Conservation (phyloP, 2,888 invertebrate species). For the Frankliniella fusca region DNA sequence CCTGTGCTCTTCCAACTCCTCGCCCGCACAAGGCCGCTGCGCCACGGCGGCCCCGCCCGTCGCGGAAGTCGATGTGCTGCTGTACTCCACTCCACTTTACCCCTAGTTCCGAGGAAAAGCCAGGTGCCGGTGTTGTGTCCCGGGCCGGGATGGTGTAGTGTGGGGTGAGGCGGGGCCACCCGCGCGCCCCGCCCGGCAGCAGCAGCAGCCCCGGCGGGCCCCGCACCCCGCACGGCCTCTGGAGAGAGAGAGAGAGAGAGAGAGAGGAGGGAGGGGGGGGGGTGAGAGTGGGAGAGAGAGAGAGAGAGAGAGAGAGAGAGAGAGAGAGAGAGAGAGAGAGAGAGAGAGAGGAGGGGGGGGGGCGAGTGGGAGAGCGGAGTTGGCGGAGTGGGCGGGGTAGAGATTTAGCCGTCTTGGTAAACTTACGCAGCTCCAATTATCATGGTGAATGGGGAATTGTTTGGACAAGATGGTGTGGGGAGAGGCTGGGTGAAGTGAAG, state of each 20-base stretch:
- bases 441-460: slow-evolving; percentile 20
- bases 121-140: not conserved
- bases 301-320: no score
- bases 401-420: slow-evolving; percentile 24
- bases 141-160: not conserved
- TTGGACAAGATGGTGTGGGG: not conserved
- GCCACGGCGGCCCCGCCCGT: not conserved
- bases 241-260: no score
- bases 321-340: no score
- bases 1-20: not conserved
- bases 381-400: not conserved
- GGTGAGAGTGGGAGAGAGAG: not conserved
- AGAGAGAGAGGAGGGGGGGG: not conserved
- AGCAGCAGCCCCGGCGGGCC: no score
- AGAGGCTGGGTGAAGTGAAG: not conserved
- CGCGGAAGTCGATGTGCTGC: not conserved
- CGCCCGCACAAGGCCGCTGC: no score
- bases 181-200: no score
- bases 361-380: not conserved
- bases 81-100: not conserved
- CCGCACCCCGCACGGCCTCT: no score
- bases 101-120: not conserved
- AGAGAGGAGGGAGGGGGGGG: not conserved
- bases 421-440: slow-evolving; percentile 24
- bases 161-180: not conserved